Evolutionary conservation across 2,888 invertebrate genomes (phyloP), one percentile per base, ranked within the genome.

Genomic region (Hydriomena furcata): DNA sequence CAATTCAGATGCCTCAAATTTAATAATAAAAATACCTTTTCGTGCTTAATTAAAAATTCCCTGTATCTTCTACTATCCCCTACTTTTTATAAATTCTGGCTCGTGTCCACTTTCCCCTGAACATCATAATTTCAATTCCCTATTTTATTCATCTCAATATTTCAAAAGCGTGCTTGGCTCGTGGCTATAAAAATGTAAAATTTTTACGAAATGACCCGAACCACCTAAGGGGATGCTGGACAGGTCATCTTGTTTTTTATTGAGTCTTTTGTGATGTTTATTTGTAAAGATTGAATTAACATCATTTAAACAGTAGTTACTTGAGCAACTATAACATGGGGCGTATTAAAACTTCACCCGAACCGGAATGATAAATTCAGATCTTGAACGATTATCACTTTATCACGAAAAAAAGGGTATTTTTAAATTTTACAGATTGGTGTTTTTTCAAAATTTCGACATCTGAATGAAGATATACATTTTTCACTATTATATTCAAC

Each of bases 171-270:
- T 71, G 77, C 61, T 52, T 10, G 61, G 25, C 75, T 66, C 73
- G 77, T 60, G 60, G 51, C 56, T 20, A 58, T 64, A 63, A 63
- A 64, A 58, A 52, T n/a, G 52, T 53, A 72, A 69, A 75, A 71
- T 71, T 62, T 55, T 51, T 51, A 64, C 62, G 66, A 57, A 27
- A 37, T 57, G 55, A 59, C 57, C 71, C 72, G 61, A 46, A 32
- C 67, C 68, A 74, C 76, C 77, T 72, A 68, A 45, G 58, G 63
- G 61, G 65, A 63, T 56, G 61, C 61, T 63, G 65, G 71, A 35
- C 52, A 41, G 69, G 66, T 65, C 71, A 71, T 61, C 64, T 62
- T 55, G 57, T 56, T 56, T 61, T 56, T 60, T 61, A 60, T 58
- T 32, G 36, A 43, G 43, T 52, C 41, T 42, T 52, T 61, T 63